Evolutionary conservation across 1,140 invertebrate species (phyloP).

Genomic region (Aphelenchoides avenae): DNA sequence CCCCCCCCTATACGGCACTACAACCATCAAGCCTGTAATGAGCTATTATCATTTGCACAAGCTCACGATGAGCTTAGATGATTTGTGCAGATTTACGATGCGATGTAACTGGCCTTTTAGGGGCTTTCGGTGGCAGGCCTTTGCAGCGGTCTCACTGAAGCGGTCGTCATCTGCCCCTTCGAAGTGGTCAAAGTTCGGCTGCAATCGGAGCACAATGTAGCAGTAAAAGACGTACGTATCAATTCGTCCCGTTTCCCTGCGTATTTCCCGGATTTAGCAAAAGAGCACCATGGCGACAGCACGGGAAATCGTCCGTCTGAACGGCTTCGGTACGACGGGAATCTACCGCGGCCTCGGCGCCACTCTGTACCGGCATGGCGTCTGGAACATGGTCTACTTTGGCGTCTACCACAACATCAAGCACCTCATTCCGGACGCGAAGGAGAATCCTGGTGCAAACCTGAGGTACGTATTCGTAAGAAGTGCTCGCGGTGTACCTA

Average conservation of each 20-base stretch:
- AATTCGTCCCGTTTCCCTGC: slow-evolving; percentile 3
- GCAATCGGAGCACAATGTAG: slow-evolving; percentile 58
- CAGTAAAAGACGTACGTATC: too few species aligned
- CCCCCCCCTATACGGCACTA: neutral
- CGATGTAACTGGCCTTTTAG: slow-evolving; percentile 60
- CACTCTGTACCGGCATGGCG: slow-evolving; percentile 77
- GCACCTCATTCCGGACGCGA: slow-evolving; percentile 69
- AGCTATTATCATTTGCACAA: too few species aligned
- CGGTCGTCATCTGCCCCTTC: slow-evolving; percentile 84
- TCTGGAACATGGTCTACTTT: slow-evolving; percentile 77
- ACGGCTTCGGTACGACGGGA: slow-evolving; percentile 73
- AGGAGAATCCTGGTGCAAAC: slow-evolving; percentile 69
- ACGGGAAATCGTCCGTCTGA: slow-evolving; percentile 70
- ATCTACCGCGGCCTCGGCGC: slow-evolving; percentile 80
- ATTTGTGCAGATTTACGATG: neutral
- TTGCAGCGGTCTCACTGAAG: slow-evolving; percentile 79
- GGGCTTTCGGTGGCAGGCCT: slow-evolving; percentile 79
- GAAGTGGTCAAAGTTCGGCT: slow-evolving; percentile 84
- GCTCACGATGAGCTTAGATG: too few species aligned
- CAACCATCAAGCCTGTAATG: too few species aligned
- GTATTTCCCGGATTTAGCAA: slow-evolving; percentile 57
- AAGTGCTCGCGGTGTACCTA: too few species aligned
- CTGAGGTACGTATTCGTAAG: too few species aligned
- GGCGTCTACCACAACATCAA: slow-evolving; percentile 87
- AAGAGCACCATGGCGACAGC: slow-evolving; percentile 77